Base-by-base conservation (phyloP, 2,113 vertebrate species). In the Channa maculata region DNA sequence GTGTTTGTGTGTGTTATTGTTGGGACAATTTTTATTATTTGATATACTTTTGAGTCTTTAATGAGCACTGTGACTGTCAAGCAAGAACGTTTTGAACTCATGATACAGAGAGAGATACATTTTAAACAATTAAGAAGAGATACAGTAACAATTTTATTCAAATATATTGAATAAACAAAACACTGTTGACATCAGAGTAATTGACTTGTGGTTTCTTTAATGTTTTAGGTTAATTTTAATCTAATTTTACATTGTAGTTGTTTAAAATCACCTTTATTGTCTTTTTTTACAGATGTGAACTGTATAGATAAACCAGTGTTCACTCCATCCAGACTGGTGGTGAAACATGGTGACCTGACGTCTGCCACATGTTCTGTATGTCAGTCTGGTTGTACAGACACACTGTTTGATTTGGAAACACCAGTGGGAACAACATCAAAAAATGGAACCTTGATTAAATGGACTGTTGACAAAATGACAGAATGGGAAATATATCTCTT, bases 341-440 rank as follows among this genome's bases (percentile, higher is more conserved):
- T 89, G 75, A 79, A 48, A 62, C 38, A 65, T 0, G 82, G 73
- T 3, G 83, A 79, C 38, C 8, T 67, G 6, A 2, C 62, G 60
- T 58, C n/a, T 4, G 88, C 43, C 36, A 65, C 0, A 3, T 91
- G 89, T 64, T 24, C 41, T 1, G 24, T 55, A 0, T 82, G 79
- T 50, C 8, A 36, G 9, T n/a, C 4, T 2, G 39, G 2, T 7
- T 80, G 79, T 55, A 0, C 3, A 0, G 0, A 0, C 1, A 0
- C 0, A 0, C 0, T 0, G 2, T 45, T 5, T 13, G 3, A 7
- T 33, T 5, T 86, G 54, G 88, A 85, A 58, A 3, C 0, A 0
- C 0, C 65, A 3, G 2, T 57, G 0, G 86, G 84, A 12, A 0
- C 0, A 0, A 0, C 0, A 0, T 1, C 0, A 0, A 12, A 0